These are phyloP conservation scores for Phrynocephalus versicolor DNA, from an alignment of 2,113 vertebrate species.

Conservation along the genomic window DNA sequence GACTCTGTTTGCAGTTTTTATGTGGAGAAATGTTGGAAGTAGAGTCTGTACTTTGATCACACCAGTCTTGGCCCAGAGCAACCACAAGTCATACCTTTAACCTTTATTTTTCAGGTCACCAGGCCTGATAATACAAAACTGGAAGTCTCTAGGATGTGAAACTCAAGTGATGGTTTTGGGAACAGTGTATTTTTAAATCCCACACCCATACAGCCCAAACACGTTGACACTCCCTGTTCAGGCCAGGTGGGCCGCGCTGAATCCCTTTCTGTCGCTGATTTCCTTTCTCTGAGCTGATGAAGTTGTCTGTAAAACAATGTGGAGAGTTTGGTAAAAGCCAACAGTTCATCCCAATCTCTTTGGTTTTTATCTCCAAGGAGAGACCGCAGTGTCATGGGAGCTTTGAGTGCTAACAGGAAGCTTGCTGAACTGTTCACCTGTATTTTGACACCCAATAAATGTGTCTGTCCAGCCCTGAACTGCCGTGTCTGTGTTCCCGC, in stretches of 20 bases:
- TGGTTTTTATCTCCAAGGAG: background rate
- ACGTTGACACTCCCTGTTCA: too few species aligned
- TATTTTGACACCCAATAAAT: background rate
- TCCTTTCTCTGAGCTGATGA: background rate
- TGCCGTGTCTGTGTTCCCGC: background rate
- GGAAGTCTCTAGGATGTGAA: too few species aligned
- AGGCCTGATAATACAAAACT: background rate
- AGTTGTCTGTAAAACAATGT: background rate
- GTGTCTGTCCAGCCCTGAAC: background rate
- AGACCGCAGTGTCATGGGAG: background rate
- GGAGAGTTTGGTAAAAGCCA: background rate
- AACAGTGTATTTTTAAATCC: background rate
- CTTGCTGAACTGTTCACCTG: background rate
- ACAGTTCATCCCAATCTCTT: too few species aligned
- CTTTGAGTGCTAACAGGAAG: too few species aligned
- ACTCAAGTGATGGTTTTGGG: too few species aligned
- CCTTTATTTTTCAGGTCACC: background rate
- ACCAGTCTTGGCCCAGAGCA: background rate
- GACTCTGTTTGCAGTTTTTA: conserved; percentile 22
- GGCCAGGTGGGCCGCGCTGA: background rate
- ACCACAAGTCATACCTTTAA: conserved; percentile 31
- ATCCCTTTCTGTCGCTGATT: background rate
- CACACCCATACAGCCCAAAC: too few species aligned
- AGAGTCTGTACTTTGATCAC: conserved; percentile 13
- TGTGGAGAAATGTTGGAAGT: background rate